These are phyloP conservation scores for Riparia riparia DNA, from an alignment of 2,113 vertebrate species.

Conservation along the genomic window DNA sequence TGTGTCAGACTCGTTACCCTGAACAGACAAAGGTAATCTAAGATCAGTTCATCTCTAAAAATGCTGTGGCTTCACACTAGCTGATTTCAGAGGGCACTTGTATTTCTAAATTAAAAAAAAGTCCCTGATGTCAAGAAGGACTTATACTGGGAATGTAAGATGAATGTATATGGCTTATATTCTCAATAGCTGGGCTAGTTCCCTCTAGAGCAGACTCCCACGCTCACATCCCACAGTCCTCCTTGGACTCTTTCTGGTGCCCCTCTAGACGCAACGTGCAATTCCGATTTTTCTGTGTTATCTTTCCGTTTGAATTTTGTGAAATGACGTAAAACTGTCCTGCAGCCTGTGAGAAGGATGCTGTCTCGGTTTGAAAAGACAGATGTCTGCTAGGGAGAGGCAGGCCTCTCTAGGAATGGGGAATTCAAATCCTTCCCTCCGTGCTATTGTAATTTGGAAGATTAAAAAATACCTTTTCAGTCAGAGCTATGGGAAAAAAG, in stretches of 20 bases:
- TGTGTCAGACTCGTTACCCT: neutral
- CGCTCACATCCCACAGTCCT: neutral
- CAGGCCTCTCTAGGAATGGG: too few relatives aligned
- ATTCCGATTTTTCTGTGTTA: neutral
- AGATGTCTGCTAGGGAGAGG: too few relatives aligned
- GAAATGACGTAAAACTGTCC: neutral
- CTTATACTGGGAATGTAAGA: neutral
- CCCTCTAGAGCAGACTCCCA: neutral
- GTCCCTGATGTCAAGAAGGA: neutral
- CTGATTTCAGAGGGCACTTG: neutral
- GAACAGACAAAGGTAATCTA: neutral
- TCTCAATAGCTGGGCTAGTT: neutral
- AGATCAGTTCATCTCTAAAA: neutral
- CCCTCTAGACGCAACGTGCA: neutral
- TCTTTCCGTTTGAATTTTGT: neutral
- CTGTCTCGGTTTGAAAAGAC: too few relatives aligned
- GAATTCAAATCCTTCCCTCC: too few relatives aligned
- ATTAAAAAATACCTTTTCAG: too few relatives aligned
- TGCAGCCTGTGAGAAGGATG: neutral
- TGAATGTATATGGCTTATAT: neutral
- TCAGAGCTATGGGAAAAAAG: too few relatives aligned
- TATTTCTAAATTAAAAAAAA: neutral
- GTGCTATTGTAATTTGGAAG: too few relatives aligned
- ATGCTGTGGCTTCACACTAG: accelerated
- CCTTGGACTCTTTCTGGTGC: neutral